Evolutionary conservation across 2,113 vertebrate genomes (phyloP).

Genomic region (Silurus asotus): DNA sequence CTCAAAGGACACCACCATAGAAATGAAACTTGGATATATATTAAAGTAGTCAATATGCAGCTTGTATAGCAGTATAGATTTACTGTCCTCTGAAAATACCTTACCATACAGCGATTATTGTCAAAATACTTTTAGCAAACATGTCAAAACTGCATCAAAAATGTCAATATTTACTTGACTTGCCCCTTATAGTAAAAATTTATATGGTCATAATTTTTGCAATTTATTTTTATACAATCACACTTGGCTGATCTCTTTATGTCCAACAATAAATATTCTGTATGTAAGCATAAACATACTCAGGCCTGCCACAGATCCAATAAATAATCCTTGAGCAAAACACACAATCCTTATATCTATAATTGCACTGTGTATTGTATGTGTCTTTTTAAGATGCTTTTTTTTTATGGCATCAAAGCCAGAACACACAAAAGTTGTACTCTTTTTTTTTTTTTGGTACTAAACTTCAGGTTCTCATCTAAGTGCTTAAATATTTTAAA

Average conservation of each 20-base stretch:
- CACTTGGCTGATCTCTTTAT: background rate
- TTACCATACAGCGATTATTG: no score
- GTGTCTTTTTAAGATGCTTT: background rate
- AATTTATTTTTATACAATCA: background rate
- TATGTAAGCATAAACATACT: background rate
- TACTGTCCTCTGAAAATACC: no score
- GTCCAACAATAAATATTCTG: background rate
- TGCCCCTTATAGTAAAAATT: background rate
- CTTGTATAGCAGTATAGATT: no score
- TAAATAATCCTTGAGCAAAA: background rate
- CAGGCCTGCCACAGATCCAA: background rate
- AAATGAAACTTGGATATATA: no score
- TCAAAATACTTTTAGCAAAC: no score
- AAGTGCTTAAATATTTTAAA: background rate
- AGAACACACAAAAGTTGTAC: background rate
- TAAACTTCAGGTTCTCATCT: background rate
- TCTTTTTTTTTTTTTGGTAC: background rate
- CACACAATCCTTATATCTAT: background rate
- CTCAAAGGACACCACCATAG: no score
- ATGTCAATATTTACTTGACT: background rate
- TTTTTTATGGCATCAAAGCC: background rate
- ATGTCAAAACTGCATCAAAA: no score
- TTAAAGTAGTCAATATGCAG: no score
- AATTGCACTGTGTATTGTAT: background rate
- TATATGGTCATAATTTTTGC: background rate